A percentile compares a stretch with the other conserved stretches of the same genome.
Conservation (phyloP, 1,140 invertebrate genomes). For the Lordiphosa mommai region DNA sequence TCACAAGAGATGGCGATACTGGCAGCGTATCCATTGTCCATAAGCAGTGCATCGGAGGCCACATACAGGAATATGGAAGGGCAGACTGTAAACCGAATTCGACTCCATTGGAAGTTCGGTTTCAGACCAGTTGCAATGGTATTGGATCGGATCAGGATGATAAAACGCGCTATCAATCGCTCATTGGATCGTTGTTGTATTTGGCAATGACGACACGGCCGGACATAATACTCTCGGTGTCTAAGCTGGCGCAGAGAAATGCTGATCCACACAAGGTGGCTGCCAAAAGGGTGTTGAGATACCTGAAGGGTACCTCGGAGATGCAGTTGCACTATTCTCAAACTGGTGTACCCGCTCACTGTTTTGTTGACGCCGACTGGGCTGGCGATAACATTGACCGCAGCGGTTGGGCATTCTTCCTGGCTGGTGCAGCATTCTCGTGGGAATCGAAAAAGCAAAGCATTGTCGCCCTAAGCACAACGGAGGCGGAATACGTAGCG, state of each 20-base stretch:
- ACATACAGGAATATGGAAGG: constrained; percentile 1
- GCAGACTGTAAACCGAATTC: background rate
- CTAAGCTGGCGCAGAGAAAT: too few species aligned
- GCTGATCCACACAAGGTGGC: too few species aligned
- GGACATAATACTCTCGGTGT: too few species aligned
- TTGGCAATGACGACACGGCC: too few species aligned
- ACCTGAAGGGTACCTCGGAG: background rate
- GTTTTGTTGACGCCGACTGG: constrained; percentile 1
- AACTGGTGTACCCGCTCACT: background rate
- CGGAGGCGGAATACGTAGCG: background rate
- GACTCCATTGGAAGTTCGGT: background rate
- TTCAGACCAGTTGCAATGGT: too few species aligned
- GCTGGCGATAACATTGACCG: background rate
- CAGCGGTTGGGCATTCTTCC: constrained; percentile 2
- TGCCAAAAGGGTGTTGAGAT: too few species aligned
- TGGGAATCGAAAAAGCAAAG: constrained; percentile 1
- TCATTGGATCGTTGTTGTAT: background rate
- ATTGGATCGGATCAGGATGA: background rate
- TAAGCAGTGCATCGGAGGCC: background rate
- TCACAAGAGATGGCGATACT: background rate
- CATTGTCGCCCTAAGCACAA: background rate
- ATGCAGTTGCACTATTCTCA: background rate
- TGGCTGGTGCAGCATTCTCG: background rate
- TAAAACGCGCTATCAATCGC: too few species aligned
- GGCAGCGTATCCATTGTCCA: background rate